phyloP scores from a whole-genome alignment of 92 coral and sea anemone genomes.

The Porites rus region DNA sequence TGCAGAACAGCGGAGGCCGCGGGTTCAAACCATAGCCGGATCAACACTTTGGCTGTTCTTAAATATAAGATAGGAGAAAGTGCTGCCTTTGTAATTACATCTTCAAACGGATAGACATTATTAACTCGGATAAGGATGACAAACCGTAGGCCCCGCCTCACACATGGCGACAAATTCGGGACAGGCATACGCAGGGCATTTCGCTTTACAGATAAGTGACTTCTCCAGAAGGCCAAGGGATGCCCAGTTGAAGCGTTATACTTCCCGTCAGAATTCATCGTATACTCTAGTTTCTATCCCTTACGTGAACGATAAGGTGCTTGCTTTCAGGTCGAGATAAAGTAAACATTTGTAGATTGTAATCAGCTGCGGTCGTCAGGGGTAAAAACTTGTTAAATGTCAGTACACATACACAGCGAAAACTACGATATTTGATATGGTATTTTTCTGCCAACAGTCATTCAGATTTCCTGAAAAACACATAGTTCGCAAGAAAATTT shows the following conservation, averaged over 20 bases:
- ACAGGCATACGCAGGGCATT: too few relatives aligned
- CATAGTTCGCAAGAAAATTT: background rate
- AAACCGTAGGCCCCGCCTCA: too few relatives aligned
- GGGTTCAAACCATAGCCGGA: too few relatives aligned
- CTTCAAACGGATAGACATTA: too few relatives aligned
- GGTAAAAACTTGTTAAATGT: background rate
- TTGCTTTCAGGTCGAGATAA: background rate
- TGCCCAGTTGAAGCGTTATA: background rate
- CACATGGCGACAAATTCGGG: too few relatives aligned
- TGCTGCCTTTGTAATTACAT: too few relatives aligned
- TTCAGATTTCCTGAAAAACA: background rate
- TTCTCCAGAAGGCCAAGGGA: background rate
- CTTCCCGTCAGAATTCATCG: background rate
- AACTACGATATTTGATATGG: background rate
- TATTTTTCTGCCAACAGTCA: background rate
- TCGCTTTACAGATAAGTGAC: too few relatives aligned
- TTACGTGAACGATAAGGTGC: background rate
- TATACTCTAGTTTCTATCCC: background rate
- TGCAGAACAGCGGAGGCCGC: too few relatives aligned
- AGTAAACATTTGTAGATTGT: background rate
- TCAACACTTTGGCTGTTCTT: too few relatives aligned
- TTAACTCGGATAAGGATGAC: too few relatives aligned
- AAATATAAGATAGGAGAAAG: too few relatives aligned
- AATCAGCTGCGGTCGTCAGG: background rate
- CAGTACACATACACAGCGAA: background rate